These are phyloP conservation scores for Pelvicachromis taeniatus DNA, from an alignment of 2,113 vertebrate genomes.

Conservation along the genomic window DNA sequence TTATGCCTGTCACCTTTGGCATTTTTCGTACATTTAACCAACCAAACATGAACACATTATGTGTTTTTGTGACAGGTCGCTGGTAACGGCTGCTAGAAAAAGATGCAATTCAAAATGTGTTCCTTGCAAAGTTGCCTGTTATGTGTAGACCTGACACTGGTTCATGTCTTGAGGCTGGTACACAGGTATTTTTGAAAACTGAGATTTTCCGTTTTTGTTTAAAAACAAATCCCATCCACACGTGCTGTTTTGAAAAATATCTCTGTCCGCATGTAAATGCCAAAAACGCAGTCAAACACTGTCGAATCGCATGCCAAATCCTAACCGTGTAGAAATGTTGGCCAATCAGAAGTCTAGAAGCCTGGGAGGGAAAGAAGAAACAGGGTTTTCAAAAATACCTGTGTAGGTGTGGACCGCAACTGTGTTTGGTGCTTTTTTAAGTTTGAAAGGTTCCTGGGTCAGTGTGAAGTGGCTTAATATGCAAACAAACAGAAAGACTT, in stretches of 20 bases:
- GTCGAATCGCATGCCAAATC: no score
- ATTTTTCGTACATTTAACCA: neutral
- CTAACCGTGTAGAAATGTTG: no score
- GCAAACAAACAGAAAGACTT: neutral
- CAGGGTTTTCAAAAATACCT: no score
- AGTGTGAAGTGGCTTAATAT: neutral
- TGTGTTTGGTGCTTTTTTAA: neutral
- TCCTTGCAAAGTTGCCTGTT: neutral
- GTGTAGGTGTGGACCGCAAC: no score
- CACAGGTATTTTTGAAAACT: no score
- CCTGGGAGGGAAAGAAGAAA: no score
- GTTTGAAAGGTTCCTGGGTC: neutral
- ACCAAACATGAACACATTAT: neutral
- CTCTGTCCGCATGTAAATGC: no score
- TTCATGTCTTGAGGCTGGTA: neutral
- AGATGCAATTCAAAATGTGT: neutral
- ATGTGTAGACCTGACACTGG: neutral
- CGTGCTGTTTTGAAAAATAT: no score
- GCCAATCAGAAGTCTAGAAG: no score
- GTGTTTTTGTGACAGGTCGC: neutral
- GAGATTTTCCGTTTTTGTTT: no score
- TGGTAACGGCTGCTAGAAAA: neutral
- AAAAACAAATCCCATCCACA: no score
- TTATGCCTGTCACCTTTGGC: neutral
- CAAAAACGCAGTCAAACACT: no score